Percentiles rank a stretch among this genome's conserved stretches.
phyloP scores from a whole-genome alignment of 2,113 vertebrate species.

The Podocnemis expansa region DNA sequence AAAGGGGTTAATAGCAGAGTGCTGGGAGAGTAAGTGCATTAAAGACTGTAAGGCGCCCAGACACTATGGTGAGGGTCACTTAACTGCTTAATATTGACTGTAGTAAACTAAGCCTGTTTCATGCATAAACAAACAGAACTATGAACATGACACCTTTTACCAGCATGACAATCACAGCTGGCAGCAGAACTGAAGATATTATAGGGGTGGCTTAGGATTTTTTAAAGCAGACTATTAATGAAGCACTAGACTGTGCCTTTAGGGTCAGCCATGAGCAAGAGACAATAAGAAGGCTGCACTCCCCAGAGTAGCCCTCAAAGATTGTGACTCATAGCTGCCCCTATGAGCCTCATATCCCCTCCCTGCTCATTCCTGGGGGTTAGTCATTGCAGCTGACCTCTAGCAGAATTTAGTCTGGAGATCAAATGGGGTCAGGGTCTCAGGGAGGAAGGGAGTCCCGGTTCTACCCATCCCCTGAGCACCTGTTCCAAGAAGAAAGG shows the following conservation, averaged over 20 bases:
- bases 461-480: neutral
- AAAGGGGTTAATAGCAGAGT: no score
- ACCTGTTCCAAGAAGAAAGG: accelerated
- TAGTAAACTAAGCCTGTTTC: no score
- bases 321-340: neutral
- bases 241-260: neutral
- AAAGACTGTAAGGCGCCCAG: neutral
- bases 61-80: neutral
- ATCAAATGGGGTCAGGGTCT: neutral
- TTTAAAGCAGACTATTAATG: neutral
- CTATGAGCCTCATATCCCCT: neutral
- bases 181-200: neutral
- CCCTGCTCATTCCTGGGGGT: neutral
- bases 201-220: no score
- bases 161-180: neutral
- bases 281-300: neutral
- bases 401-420: neutral
- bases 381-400: neutral
- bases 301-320: no score
- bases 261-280: neutral
- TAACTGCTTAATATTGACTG: neutral
- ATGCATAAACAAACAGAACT: neutral
- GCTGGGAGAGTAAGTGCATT: neutral
- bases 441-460: neutral
- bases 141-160: neutral